Percentiles rank a stretch among this genome's conserved stretches.
phyloP scores from a whole-genome alignment of 1,140 invertebrate genomes.

The Drosophila santomea region DNA sequence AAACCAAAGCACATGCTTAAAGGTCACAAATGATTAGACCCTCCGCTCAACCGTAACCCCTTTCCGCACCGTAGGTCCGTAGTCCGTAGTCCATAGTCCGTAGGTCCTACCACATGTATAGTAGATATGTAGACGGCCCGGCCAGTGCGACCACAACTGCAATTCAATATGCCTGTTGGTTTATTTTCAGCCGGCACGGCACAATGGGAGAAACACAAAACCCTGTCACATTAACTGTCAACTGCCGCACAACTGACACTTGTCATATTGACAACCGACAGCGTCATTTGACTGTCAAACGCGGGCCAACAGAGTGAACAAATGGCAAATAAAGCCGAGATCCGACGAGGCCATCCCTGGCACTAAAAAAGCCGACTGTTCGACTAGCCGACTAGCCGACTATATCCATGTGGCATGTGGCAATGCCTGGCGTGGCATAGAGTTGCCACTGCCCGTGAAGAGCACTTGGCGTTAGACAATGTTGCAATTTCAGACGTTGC shows the following conservation, averaged over 20 bases:
- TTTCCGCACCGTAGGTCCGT: too few species aligned
- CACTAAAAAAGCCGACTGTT: constrained; percentile 13
- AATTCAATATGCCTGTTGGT: constrained; percentile 79
- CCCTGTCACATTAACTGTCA: constrained; percentile 82
- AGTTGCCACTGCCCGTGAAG: constrained; percentile 63
- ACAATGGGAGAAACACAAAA: constrained; percentile 61
- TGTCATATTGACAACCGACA: constrained; percentile 82
- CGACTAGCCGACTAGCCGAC: constrained; percentile 16
- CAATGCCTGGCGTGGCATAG: constrained; percentile 64
- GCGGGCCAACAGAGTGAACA: constrained; percentile 34
- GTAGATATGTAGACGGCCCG: background rate
- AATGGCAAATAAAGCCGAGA: constrained; percentile 47
- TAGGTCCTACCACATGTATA: constrained; percentile 1
- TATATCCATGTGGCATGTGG: constrained; percentile 45
- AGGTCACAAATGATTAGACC: background rate
- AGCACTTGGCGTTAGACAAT: constrained; percentile 77
- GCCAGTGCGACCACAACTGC: constrained; percentile 40
- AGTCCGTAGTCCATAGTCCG: too few species aligned
- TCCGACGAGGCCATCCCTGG: constrained; percentile 50
- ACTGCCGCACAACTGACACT: constrained; percentile 78
- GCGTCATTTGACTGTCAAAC: constrained; percentile 82
- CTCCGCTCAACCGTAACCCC: constrained; percentile 5
- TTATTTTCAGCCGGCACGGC: constrained; percentile 70
- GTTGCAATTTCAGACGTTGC: constrained; percentile 75
- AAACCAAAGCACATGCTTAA: constrained; percentile 5